Conservation (phyloP, 2,113 vertebrate genomes). For the Lanius collurio region DNA sequence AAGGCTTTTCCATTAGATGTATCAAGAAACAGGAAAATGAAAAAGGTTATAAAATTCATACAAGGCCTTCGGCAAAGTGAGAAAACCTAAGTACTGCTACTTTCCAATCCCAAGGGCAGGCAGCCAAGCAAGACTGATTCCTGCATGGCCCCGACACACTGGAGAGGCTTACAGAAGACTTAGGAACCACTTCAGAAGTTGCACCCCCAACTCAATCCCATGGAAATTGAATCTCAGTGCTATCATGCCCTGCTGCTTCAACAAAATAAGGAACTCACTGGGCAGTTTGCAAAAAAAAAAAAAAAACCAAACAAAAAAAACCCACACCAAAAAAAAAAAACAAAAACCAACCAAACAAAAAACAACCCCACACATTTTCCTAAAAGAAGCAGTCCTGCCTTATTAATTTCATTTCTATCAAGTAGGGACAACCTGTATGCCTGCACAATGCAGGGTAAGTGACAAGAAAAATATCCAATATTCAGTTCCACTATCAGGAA, state of each 20-base stretch:
- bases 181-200: neutral
- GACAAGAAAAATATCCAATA: neutral
- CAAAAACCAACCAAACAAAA: neutral
- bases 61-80: neutral
- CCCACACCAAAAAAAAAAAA: neutral
- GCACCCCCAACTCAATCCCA: neutral
- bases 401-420: neutral
- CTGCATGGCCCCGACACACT: neutral
- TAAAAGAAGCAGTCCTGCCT: neutral
- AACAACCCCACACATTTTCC: neutral
- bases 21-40: neutral
- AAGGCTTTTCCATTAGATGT: neutral
- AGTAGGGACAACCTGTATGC: neutral
- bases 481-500: neutral
- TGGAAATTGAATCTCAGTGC: neutral
- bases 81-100: neutral
- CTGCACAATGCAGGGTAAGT: neutral
- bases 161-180: neutral
- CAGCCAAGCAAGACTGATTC: neutral
- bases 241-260: neutral
- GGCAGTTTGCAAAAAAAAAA: neutral
- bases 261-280: neutral
- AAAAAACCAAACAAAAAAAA: neutral
- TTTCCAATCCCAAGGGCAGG: neutral
- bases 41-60: neutral